Conservation (phyloP, 2,797 vertebrate genomes). For the Macroramphosus scolopax region DNA sequence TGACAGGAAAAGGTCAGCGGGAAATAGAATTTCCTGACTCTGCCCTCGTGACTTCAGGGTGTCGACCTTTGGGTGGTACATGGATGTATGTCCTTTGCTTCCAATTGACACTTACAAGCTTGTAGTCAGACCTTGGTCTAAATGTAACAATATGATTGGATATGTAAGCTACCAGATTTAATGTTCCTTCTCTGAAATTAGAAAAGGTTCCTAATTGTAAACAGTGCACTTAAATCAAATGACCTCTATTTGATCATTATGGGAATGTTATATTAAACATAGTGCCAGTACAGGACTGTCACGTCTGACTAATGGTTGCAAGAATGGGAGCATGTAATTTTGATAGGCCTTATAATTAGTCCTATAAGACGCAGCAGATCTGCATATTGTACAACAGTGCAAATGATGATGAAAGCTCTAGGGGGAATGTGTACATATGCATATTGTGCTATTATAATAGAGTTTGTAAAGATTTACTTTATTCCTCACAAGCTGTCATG, state of each 20-base stretch:
- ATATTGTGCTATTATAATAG: no score
- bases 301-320: constrained; percentile 6
- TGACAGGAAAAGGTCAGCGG: constrained; percentile 45
- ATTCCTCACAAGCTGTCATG: constrained; percentile 5
- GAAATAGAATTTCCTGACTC: constrained; percentile 35
- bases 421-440: no score
- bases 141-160: constrained; percentile 4
- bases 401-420: no score
- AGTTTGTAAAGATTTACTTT: no score
- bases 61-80: constrained; percentile 12
- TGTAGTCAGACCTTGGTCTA: constrained; percentile 2
- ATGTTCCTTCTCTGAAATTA: background rate
- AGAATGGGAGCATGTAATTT: background rate
- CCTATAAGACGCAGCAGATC: no score
- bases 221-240: background rate
- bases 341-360: no score
- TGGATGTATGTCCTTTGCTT: constrained; percentile 25
- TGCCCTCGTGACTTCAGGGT: constrained; percentile 24
- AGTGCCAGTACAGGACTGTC: background rate
- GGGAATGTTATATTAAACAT: constrained; percentile 3
- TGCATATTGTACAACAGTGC: no score
- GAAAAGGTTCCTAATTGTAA: background rate
- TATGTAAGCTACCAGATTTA: background rate
- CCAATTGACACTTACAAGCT: constrained; percentile 13
- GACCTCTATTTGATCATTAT: background rate